Evolutionary conservation across 2,797 vertebrate species (phyloP), one percentile per base, ranked within the genome.

Genomic region (Malurus leucopterus): DNA sequence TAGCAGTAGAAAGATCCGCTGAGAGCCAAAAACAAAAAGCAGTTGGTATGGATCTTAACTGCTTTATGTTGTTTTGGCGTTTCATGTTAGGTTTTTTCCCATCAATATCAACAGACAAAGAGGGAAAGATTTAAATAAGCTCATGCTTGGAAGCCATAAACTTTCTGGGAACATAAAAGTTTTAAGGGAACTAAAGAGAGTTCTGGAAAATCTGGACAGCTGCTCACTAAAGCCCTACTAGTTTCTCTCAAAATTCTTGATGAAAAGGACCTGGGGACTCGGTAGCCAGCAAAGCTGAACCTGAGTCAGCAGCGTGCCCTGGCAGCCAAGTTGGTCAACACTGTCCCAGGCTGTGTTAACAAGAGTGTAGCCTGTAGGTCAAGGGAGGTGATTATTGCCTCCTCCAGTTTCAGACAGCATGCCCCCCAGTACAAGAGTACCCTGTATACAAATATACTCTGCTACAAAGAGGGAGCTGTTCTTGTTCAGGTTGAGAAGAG

Each of bases 291-390:
- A 2, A 2, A 79, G 15, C 36, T 89, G 34, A 59, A 43, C 16
- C 4, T 7, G 24, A 58, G 29, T 40, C 21, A 57, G 26, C 50
- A 69, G 32, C 2, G 1, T 55, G 44, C 40, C 24, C 41, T 73
- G 83, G 15, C 46, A 57, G 41, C 41, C 64, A 53, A 70, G 44
- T 4, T 73, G 38, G 53, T 41, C 46, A 46, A 3, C 29, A 5
- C n/a, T 11, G 2, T 36, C 21, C 15, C 0, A 0, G 10, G 16
- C 49, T 55, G 47, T 41, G 44, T 75, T 58, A 62, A 47, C 13
- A 38, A 41, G 18, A 75, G 12, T 14, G 11, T 43, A 63, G 21
- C 49, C 29, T 55, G 21, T 38, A 32, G 51, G 9, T 27, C 4
- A 7, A n/a, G 16, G 36, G 23, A 44, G 27, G 12, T 43, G 40